phyloP scores from a whole-genome alignment of 2,113 vertebrate genomes.

The Aegithalos caudatus region DNA sequence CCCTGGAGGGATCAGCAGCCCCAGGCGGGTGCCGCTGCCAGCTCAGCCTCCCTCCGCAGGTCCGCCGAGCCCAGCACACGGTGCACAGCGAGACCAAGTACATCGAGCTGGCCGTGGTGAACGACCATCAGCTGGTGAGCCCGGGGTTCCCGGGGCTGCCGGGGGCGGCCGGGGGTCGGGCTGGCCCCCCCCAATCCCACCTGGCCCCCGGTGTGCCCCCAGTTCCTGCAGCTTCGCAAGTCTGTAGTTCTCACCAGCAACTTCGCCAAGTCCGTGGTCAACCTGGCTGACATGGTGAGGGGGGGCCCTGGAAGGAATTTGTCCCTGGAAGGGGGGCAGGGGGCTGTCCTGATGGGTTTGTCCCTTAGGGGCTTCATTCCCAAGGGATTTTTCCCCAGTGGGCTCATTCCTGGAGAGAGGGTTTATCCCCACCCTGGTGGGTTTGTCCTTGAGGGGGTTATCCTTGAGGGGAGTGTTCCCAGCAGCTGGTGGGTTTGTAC shows the following conservation, averaged over 20 bases:
- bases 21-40: neutral
- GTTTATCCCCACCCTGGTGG: neutral
- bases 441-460: neutral
- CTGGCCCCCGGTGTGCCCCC: neutral
- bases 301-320: neutral
- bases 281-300: constrained; percentile 90
- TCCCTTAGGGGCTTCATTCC: neutral
- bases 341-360: too few relatives aligned
- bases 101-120: constrained; percentile 92
- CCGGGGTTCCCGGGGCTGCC: rapidly evolving
- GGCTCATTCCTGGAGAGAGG: neutral
- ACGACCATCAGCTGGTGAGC: constrained; percentile 88
- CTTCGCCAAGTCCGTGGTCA: constrained; percentile 95
- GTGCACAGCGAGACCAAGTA: constrained; percentile 96
- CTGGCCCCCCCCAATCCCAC: neutral
- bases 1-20: neutral
- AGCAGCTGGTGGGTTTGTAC: neutral
- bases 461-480: neutral
- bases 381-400: neutral
- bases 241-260: constrained; percentile 90
- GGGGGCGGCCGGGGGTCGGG: rapidly evolving
- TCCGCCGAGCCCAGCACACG: constrained; percentile 83
- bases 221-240: constrained; percentile 87
- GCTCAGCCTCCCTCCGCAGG: constrained; percentile 42
- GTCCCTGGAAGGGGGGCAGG: too few relatives aligned